A percentile compares a stretch with the other conserved stretches of the same genome.
Evolutionary conservation across 1,140 invertebrate genomes (phyloP).

Genomic region (Scaptomyza pallida): DNA sequence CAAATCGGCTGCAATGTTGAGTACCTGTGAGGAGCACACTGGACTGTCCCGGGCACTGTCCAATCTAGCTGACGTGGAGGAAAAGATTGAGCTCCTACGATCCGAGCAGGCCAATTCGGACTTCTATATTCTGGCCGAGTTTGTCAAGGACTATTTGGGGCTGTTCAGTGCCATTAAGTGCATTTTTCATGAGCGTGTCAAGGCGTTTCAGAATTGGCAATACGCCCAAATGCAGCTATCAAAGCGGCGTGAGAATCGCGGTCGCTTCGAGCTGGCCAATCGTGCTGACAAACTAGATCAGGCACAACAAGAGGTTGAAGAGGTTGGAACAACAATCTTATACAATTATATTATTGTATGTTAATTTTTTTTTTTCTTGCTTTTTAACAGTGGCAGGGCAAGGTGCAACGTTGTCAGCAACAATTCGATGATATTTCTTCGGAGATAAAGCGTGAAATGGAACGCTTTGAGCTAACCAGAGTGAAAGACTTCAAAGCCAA

Average conservation of each 20-base stretch:
- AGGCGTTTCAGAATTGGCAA: constrained; percentile 99
- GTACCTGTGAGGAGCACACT: constrained; percentile 97
- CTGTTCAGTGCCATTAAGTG: constrained; percentile 97
- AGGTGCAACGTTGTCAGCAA: constrained; percentile 97
- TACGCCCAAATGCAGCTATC: constrained; percentile 97
- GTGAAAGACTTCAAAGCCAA: constrained; percentile 96
- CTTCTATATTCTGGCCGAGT: constrained; percentile 96
- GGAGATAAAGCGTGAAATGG: constrained; percentile 98
- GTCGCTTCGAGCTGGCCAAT: constrained; percentile 94
- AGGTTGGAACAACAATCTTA: constrained; percentile 86
- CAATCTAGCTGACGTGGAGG: constrained; percentile 96
- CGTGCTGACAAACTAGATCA: constrained; percentile 95
- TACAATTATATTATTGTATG: not conserved
- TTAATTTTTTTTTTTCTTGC: not conserved
- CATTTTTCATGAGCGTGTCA: constrained; percentile 98
- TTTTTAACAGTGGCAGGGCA: constrained; percentile 92
- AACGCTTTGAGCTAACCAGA: constrained; percentile 94
- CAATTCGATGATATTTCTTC: constrained; percentile 98
- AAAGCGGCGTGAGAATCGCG: constrained; percentile 97
- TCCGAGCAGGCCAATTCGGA: constrained; percentile 97
- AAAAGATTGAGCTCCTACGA: constrained; percentile 92
- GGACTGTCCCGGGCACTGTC: constrained; percentile 95
- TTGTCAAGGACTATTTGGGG: constrained; percentile 97
- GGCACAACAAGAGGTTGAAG: constrained; percentile 94
- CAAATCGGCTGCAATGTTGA: constrained; percentile 95